Evolutionary conservation across 2,113 vertebrate species (phyloP).

Genomic region (Balaenoptera acutorostrata): DNA sequence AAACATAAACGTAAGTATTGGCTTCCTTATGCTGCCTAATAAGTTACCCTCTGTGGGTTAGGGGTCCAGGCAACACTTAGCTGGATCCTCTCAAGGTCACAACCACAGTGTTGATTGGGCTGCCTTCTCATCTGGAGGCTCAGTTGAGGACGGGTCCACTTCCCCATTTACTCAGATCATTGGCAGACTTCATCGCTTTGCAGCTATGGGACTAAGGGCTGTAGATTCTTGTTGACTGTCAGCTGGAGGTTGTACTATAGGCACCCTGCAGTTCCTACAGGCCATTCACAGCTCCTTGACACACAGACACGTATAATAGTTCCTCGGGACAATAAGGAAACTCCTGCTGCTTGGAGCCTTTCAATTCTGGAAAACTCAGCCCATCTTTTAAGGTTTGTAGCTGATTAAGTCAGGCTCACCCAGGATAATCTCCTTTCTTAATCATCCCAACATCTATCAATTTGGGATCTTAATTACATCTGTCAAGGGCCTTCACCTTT

Average conservation of each 20-base stretch:
- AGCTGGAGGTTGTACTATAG: not conserved
- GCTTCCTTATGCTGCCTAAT: not conserved
- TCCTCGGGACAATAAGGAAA: not conserved
- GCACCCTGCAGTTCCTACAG: not conserved
- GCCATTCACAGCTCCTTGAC: not conserved
- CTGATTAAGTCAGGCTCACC: not conserved
- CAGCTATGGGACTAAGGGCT: not conserved
- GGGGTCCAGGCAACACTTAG: not conserved
- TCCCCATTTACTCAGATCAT: not conserved
- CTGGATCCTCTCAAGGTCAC: not conserved
- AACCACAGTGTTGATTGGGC: rapidly evolving
- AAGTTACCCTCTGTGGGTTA: not conserved
- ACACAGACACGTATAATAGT: not conserved
- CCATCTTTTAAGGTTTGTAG: not conserved
- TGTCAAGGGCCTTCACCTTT: not conserved
- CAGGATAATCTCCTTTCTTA: not conserved
- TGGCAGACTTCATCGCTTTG: not conserved
- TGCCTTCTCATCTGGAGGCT: not conserved
- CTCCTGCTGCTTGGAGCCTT: not conserved
- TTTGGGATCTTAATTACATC: not conserved
- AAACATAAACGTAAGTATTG: not conserved
- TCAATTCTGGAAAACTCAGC: not conserved
- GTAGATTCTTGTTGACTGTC: too few relatives aligned
- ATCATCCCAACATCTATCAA: not conserved
- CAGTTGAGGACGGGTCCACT: rapidly evolving